Percentiles rank a stretch among this genome's conserved stretches.
Conservation (phyloP, 2,888 invertebrate genomes). For the Ophioninae sp. region DNA sequence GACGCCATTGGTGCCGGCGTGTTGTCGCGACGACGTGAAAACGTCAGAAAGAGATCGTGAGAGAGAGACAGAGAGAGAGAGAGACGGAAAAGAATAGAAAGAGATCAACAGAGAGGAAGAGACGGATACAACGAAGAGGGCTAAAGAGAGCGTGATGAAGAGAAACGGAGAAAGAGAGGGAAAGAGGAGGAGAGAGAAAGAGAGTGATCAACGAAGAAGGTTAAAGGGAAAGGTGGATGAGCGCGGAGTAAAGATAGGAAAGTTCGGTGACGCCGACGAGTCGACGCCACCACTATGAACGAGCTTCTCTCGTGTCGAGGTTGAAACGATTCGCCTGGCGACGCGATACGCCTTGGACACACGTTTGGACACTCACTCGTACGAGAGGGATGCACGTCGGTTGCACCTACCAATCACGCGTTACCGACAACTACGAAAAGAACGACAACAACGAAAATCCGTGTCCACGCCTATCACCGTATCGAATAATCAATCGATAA, state of each 20-base stretch:
- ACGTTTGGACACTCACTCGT: not conserved
- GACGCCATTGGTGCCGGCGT: conserved; percentile 41
- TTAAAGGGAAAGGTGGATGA: conserved; percentile 16
- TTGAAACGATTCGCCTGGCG: conserved; percentile 55
- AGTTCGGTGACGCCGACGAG: conserved; percentile 72
- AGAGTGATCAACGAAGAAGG: conserved; percentile 16
- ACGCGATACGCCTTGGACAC: conserved; percentile 52
- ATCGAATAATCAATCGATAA: conserved; percentile 32
- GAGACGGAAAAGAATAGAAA: too few relatives aligned
- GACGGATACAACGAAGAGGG: conserved; percentile 36
- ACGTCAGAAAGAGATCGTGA: not conserved
- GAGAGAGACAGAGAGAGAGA: conserved; percentile 45
- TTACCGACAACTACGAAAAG: not conserved
- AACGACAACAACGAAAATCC: not conserved
- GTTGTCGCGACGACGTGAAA: conserved; percentile 57
- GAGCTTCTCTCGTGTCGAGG: conserved; percentile 67
- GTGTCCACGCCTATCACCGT: not conserved
- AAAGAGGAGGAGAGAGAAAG: conserved; percentile 34
- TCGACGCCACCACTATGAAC: conserved; percentile 68
- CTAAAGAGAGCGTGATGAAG: conserved; percentile 35
- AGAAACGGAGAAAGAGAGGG: conserved; percentile 45
- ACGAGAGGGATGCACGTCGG: not conserved
- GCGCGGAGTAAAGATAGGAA: conserved; percentile 33
- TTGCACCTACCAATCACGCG: conserved; percentile 1
- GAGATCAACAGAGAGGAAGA: conserved; percentile 39